Percentiles rank a stretch among this genome's conserved stretches.
These are phyloP conservation scores for Drosophila buzzatii DNA, from an alignment of 2,888 invertebrate genomes.

Conservation along the genomic window DNA sequence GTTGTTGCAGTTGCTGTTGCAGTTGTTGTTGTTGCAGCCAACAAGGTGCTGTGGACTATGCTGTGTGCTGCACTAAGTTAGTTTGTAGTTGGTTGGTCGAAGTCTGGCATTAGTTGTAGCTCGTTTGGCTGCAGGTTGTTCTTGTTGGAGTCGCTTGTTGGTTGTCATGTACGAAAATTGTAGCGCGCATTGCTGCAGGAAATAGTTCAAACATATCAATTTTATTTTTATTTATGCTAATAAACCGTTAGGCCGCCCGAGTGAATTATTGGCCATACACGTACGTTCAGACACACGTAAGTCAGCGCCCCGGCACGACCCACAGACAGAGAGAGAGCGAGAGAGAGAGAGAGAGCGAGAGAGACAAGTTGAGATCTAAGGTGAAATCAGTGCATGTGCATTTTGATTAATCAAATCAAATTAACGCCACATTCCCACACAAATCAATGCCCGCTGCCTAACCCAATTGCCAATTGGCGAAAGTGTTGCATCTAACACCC, in stretches of 20 bases:
- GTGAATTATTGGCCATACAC: constrained; percentile 70
- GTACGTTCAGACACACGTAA: constrained; percentile 14
- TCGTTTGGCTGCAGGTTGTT: constrained; percentile 74
- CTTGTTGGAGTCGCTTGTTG: constrained; percentile 72
- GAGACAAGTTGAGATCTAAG: constrained; percentile 18
- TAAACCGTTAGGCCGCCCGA: constrained; percentile 76
- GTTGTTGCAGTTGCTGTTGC: constrained; percentile 16
- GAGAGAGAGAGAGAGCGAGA: not conserved
- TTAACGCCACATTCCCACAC: constrained; percentile 77
- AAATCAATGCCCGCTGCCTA: constrained; percentile 74
- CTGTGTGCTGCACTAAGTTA: constrained; percentile 56
- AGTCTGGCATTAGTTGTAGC: constrained; percentile 68
- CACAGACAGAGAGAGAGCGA: constrained; percentile 9
- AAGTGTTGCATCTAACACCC: constrained; percentile 78
- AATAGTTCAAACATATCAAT: constrained; percentile 82
- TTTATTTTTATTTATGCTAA: constrained; percentile 81
- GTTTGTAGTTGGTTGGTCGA: constrained; percentile 41
- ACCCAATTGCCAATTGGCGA: constrained; percentile 67
- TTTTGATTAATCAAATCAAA: constrained; percentile 80
- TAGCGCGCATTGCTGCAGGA: constrained; percentile 81
- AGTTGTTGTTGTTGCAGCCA: constrained; percentile 30
- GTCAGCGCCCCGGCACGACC: constrained; percentile 61
- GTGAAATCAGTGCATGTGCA: constrained; percentile 66
- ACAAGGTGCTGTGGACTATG: constrained; percentile 40
- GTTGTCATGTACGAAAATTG: constrained; percentile 80